A percentile compares a stretch with the other conserved stretches of the same genome.
Conservation (phyloP, 2,888 invertebrate species). For the Sphaeridia pumilis region DNA sequence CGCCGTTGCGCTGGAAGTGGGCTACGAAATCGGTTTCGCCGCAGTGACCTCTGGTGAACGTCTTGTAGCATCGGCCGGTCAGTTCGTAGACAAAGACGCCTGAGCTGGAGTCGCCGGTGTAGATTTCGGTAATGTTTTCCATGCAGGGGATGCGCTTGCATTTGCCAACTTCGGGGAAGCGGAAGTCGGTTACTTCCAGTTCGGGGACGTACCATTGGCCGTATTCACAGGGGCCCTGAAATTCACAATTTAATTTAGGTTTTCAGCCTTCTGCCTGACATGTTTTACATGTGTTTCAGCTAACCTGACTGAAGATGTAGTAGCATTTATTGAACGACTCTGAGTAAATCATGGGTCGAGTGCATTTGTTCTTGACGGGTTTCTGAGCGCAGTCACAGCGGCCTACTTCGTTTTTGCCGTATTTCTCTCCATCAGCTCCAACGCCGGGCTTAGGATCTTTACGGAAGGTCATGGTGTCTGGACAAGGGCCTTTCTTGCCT, state of each 20-base stretch:
- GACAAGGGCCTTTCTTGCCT: neutral
- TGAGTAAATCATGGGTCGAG: neutral
- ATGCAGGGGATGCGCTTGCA: neutral
- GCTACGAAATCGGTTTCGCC: neutral
- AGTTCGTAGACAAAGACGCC: neutral
- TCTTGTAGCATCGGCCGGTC: neutral
- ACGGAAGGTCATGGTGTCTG: neutral
- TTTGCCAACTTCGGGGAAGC: neutral
- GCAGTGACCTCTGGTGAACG: neutral
- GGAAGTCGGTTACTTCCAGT: neutral
- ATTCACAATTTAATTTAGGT: neutral
- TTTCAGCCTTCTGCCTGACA: neutral
- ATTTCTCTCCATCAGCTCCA: neutral
- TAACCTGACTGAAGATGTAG: conserved; percentile 1
- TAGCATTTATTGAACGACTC: neutral
- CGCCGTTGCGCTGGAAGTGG: neutral
- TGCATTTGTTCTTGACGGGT: neutral
- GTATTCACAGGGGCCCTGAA: neutral
- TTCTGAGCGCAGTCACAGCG: neutral
- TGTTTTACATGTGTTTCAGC: neutral
- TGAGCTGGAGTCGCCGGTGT: neutral
- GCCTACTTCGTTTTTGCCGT: neutral
- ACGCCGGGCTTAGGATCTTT: neutral
- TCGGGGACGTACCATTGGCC: neutral
- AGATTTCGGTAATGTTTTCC: neutral